Evolutionary conservation across 2,888 invertebrate species (phyloP), one percentile per base, ranked within the genome.

Genomic region (Gymnoscelis rufifasciata): DNA sequence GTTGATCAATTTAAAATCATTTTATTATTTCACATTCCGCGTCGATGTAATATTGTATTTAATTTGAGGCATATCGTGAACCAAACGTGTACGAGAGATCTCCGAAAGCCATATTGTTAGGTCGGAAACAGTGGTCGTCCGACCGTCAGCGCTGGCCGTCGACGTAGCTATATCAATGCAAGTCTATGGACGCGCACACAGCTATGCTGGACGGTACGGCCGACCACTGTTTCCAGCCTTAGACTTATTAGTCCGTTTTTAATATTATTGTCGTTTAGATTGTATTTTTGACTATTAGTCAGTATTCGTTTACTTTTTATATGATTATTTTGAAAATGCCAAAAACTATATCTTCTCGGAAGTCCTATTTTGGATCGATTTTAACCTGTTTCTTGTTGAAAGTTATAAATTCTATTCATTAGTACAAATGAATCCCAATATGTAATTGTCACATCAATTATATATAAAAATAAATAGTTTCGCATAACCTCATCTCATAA

Each of bases 21-120:
- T 14, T 37, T 35, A 35, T 19, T 43, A 37, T 64, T 62, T 62
- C 58, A 78, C 78, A 78, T 78, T 78, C 77, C 77, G 71, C 70
- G 69, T 69, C 64, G 50, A 47, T 68, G 67, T 15, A 33, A 6
- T n/a, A 62, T 11, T 13, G 11, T 30, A n/a, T 23, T 12, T 10
- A 41, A 47, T 28, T 33, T 46, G 50, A 49, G 62, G 59, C 49
- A 53, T 56, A 38, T 51, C 57, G 57, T 42, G 42, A 51, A 47
- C 26, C 15, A 28, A 24, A 15, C 52, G 54, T 56, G 56, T 55
- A 38, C 47, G 50, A 53, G 63, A 68, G 66, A 71, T 71, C 66
- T 68, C 63, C 57, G 43, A 52, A 60, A 65, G 71, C 68, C 70
- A 67, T 64, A 64, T 52, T 56, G 54, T 61, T 35, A n/a, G n/a